phyloP scores from a whole-genome alignment of 2,113 vertebrate genomes.

The Lathamus discolor region DNA sequence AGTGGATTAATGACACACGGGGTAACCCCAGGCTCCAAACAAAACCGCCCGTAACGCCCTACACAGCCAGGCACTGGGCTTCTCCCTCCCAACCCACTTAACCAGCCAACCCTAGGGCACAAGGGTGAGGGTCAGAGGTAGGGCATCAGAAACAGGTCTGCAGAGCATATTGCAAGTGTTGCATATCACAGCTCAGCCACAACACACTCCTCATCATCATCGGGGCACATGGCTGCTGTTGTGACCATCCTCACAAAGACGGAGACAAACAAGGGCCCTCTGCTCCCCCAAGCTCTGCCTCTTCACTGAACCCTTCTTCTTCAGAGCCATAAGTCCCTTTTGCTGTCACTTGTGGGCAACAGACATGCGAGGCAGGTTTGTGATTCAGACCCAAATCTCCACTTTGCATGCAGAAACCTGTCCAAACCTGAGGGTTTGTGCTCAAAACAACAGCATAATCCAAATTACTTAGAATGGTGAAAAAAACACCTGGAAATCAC shows the following conservation, averaged over 20 bases:
- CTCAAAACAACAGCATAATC: not conserved
- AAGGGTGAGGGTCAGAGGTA: not conserved
- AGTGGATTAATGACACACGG: fast-evolving
- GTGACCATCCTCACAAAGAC: not conserved
- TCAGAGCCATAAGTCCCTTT: not conserved
- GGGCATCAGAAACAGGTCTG: not conserved
- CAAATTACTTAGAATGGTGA: not conserved
- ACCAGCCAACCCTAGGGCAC: not conserved
- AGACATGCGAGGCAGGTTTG: not conserved
- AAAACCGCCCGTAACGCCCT: not conserved
- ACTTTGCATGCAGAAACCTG: not conserved
- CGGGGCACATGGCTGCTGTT: not conserved
- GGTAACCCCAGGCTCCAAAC: not conserved
- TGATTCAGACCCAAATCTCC: not conserved
- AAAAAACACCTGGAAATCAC: not conserved
- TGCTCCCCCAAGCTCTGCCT: not conserved
- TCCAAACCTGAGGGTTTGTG: not conserved
- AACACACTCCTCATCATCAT: not conserved
- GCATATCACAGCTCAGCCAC: not conserved
- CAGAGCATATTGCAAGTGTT: not conserved
- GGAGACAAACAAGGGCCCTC: not conserved
- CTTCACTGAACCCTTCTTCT: not conserved
- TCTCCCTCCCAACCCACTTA: not conserved
- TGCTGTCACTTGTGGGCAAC: not conserved
- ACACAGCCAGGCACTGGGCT: fast-evolving